Evolutionary conservation across 2,888 invertebrate species (phyloP).

Genomic region (Lasioglossum lativentre): DNA sequence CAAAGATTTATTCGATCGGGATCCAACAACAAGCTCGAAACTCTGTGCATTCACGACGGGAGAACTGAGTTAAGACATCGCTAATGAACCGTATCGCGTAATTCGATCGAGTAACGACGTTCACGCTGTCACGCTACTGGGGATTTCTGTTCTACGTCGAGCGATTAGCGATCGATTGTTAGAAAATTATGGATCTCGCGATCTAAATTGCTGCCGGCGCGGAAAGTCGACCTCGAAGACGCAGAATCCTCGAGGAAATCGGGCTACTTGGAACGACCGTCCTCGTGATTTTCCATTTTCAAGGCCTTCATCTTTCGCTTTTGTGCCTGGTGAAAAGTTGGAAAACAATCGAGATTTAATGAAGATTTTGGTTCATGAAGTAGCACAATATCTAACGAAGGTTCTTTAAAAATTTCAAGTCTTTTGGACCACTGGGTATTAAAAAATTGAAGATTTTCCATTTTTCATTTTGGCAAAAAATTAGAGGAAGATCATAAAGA

Average conservation of each 20-base stretch:
- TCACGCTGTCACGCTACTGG: not conserved
- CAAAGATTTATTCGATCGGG: constrained; percentile 31
- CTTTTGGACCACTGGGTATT: not conserved
- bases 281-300: not conserved
- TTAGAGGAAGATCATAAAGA: too few species aligned
- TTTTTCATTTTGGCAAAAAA: too few species aligned
- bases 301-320: too few species aligned
- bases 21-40: constrained; percentile 26
- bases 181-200: not conserved
- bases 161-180: constrained; percentile 15
- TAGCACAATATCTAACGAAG: too few species aligned
- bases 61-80: constrained; percentile 59
- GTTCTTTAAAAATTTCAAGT: not conserved
- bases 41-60: constrained; percentile 50
- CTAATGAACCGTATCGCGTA: constrained; percentile 59
- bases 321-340: too few species aligned
- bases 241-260: not conserved
- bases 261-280: not conserved
- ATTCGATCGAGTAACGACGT: constrained; percentile 48
- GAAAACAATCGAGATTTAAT: not conserved
- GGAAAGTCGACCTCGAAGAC: not conserved
- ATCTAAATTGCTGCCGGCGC: not conserved
- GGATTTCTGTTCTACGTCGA: constrained; percentile 5
- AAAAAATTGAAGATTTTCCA: not conserved
- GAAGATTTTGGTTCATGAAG: not conserved